Evolutionary conservation across 2,888 invertebrate genomes (phyloP), one percentile per base, ranked within the genome.

Genomic region (Caenorhabditis afra): DNA sequence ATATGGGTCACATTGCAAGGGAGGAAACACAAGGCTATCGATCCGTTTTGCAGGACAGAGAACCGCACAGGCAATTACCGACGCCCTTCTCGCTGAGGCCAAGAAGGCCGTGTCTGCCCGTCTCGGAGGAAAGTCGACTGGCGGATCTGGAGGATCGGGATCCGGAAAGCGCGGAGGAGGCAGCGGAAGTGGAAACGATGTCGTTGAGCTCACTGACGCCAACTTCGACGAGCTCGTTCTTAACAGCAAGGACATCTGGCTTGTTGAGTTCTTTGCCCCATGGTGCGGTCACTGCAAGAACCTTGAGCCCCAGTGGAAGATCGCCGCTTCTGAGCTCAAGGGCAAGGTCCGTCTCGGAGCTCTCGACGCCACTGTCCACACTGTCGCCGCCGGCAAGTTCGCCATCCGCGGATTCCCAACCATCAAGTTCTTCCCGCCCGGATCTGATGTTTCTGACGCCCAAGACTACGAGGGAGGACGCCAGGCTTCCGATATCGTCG

Each of bases 211-310:
- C 81, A 99, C 98, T 0, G 98, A 99, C 91, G 93, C 94, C 82
- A 99, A 99, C 92, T 99, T 99, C 91, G 95, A 97, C 83, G 94
- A 95, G 91, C 91, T 94, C 66, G 97, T 99, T 16, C 91, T 97
- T 85, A 93, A 95, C 86, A 96, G 96, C 57, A 95, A 97, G 16
- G 97, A 98, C 90, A 93, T 96, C 91, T 98, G 97, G 97, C 92
- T 99, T 85, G 96, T 99, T 1, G 97, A 98, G 91, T 98, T 99
- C 93, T 98, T 94, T 91, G 98, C 98, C 7, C 93, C 92, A 5
- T 93, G 92, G 92, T 97, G 96, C 91, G 96, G 96, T 5, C 96
- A 97, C 91, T 97, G 97, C 92, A 97, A 98, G 92, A 96, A 94
- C 90, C 92, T 99, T 65, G 97, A 95, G 66, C 98, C 98, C 0